Evolutionary conservation across 2,113 vertebrate species (phyloP), one percentile per base, ranked within the genome.

Genomic region (Coracopsis vasa): DNA sequence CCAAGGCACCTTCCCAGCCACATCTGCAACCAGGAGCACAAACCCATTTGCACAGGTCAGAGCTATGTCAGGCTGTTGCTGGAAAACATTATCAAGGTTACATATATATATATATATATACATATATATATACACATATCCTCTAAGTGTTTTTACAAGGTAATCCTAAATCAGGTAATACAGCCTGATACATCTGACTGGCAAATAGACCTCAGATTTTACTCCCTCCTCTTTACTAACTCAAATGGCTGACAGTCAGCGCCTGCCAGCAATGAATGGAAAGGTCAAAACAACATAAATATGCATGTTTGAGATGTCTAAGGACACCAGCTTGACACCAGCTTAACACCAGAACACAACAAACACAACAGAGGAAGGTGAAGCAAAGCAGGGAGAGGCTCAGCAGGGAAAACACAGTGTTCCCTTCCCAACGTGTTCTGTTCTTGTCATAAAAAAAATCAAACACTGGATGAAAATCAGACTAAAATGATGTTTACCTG

Each of bases 401-500:
- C 48, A 45, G 33, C 17, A 54, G 20, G 28, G 17, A 80, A 31
- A 62, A 61, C 35, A 71, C 0, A 7, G 24, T 66, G 18, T 6
- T 84, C 33, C 6, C 5, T 33, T 81, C 42, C 51, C 37, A 28
- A 51, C 0, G 1, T 4, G 23, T 17, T 79, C 58, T 79, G 60
- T 14, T 79, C 51, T 70, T 77, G 39, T 54, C 24, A 28, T 21
- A 66, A 91, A 33, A 56, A 56, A 86, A 81, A 69, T 16, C 60
- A 78, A 60, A 25, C 18, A 44, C 0, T 2, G 19, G 39, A 35
- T 65, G 41, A 73, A 81, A 80, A 90, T 14, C 62, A 74, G 50
- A 54, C 16, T 0, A 11, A 33, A 41, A 16, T 0, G 12, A 25
- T 5, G 35, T 5, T 25, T 25, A 23, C 24, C 45, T n/a, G 29